Conservation (phyloP, 2,797 vertebrate species). For the Uromys caudimaculatus region DNA sequence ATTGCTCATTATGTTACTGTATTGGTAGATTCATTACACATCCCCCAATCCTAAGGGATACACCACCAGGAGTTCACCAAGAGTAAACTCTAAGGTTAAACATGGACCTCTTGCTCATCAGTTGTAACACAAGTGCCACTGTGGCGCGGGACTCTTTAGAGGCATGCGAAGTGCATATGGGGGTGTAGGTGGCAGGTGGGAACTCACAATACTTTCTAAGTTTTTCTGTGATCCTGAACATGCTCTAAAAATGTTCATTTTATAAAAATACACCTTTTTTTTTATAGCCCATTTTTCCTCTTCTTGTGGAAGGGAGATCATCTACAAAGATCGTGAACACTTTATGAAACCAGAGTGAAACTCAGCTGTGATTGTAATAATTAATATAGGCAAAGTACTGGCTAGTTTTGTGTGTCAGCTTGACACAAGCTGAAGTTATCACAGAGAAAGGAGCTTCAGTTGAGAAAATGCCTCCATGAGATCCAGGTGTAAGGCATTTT, state of each 20-base stretch:
- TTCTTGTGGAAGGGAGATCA: background rate
- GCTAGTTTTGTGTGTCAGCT: no score
- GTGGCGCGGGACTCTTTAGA: no score
- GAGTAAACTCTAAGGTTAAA: background rate
- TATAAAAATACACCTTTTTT: background rate
- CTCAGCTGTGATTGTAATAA: background rate
- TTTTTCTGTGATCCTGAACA: background rate
- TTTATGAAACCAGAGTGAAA: background rate
- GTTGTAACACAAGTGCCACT: background rate
- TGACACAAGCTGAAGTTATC: no score
- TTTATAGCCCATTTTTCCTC: background rate
- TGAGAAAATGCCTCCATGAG: no score
- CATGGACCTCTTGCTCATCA: background rate
- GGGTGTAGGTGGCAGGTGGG: background rate
- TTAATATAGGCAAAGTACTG: background rate
- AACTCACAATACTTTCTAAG: background rate
- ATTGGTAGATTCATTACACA: background rate
- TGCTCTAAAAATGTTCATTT: background rate
- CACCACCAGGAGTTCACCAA: background rate
- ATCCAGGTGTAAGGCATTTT: no score
- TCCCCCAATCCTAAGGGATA: background rate
- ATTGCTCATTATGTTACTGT: background rate
- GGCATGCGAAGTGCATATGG: background rate
- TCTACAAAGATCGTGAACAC: background rate
- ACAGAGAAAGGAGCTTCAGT: no score